Conservation (phyloP, 2,113 vertebrate species). For the Fulica atra region DNA sequence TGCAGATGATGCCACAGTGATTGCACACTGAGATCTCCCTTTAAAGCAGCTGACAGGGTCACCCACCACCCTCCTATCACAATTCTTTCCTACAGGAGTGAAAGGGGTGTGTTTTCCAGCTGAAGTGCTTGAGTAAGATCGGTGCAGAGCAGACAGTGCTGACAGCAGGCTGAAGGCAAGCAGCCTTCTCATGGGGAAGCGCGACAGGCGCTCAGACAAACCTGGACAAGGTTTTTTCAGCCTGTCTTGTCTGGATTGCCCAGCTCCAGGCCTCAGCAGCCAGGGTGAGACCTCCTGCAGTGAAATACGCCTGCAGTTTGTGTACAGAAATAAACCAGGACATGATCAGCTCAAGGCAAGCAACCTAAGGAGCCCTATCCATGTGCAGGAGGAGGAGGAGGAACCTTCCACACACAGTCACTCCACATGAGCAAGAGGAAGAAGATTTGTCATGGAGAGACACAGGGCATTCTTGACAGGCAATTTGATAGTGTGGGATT, state of each 20-base stretch:
- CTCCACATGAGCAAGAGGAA: neutral
- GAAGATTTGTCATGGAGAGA: neutral
- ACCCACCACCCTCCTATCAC: neutral
- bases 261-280: neutral
- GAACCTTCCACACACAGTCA: neutral
- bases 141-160: neutral
- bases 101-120: neutral
- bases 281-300: neutral
- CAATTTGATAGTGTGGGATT: neutral
- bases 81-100: neutral
- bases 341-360: neutral
- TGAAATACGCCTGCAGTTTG: neutral
- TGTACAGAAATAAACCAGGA: neutral
- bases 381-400: neutral
- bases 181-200: neutral
- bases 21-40: neutral
- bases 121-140: rapidly evolving
- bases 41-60: neutral
- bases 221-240: neutral
- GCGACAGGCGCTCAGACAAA: neutral
- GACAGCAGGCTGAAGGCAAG: neutral
- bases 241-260: neutral
- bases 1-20: neutral
- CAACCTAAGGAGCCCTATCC: neutral
- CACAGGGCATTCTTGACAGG: neutral